Evolutionary conservation across 2,888 invertebrate species (phyloP).

Genomic region (Beris chalybata): DNA sequence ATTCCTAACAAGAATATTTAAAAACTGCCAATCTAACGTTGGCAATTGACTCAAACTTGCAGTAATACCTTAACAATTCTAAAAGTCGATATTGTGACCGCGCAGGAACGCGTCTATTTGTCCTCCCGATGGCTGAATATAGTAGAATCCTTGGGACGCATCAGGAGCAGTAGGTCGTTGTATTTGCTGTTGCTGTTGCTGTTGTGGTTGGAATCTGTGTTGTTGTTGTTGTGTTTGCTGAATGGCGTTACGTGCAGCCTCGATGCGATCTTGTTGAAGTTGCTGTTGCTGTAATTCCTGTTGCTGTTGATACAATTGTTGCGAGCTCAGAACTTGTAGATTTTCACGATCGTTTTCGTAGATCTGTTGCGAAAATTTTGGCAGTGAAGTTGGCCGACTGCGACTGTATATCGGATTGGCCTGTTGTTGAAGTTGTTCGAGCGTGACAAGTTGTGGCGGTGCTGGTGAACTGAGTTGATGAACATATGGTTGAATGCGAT

Average conservation of each 20-base stretch:
- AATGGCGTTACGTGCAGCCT: constrained; percentile 60
- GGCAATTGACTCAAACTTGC: constrained; percentile 28
- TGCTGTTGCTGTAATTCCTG: constrained; percentile 71
- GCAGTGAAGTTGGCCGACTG: constrained; percentile 42
- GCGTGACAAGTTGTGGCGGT: constrained; percentile 61
- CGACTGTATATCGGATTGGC: constrained; percentile 49
- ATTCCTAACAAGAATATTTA: constrained; percentile 9
- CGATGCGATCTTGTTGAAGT: constrained; percentile 61
- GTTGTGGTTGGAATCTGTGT: constrained; percentile 53
- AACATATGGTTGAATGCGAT: constrained; percentile 74
- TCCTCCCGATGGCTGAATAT: constrained; percentile 63
- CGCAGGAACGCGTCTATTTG: constrained; percentile 81
- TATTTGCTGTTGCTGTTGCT: constrained; percentile 47
- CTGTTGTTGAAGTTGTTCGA: constrained; percentile 61
- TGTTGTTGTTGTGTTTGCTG: constrained; percentile 44
- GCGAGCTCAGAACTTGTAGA: constrained; percentile 64
- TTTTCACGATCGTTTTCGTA: constrained; percentile 67
- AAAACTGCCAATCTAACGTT: constrained; percentile 23
- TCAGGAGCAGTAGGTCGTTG: constrained; percentile 43
- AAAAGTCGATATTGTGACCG: constrained; percentile 69
- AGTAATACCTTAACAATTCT: constrained; percentile 45
- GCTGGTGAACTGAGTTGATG: constrained; percentile 57
- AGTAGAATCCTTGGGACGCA: constrained; percentile 59
- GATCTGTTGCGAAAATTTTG: constrained; percentile 41
- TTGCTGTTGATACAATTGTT: constrained; percentile 67